Conservation (phyloP, 2,113 vertebrate species). For the Symphodus melops region DNA sequence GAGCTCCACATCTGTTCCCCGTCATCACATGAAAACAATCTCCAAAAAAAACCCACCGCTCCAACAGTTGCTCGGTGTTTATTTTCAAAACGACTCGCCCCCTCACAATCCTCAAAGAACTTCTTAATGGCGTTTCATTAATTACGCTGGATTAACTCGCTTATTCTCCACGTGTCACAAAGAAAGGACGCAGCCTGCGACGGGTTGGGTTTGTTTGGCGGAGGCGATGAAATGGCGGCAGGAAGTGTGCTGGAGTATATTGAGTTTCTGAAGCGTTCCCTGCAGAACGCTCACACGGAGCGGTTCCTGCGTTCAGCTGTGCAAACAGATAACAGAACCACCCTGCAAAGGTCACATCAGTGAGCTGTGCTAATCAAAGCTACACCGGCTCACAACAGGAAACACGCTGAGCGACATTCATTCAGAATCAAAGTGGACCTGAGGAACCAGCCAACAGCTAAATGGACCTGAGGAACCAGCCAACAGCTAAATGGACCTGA, state of each 20-base stretch:
- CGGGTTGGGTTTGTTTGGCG: constrained; percentile 44
- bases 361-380: no score
- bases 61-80: constrained; percentile 57
- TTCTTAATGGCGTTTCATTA: constrained; percentile 64
- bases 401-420: no score
- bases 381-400: no score
- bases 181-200: constrained; percentile 35
- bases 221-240: not conserved
- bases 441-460: no score
- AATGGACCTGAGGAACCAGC: no score
- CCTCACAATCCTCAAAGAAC: constrained; percentile 31
- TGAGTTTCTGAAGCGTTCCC: constrained; percentile 53
- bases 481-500: no score
- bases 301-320: constrained; percentile 60
- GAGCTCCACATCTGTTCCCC: constrained; percentile 55
- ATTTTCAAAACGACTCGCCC: constrained; percentile 58
- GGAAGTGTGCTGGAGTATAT: constrained; percentile 5
- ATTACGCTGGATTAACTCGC: constrained; percentile 57
- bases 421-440: no score
- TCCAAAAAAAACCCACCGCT: constrained; percentile 15
- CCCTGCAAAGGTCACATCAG: no score
- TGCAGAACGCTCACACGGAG: not conserved
- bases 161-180: constrained; percentile 6
- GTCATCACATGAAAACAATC: constrained; percentile 14
- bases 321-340: constrained; percentile 23